A percentile compares a stretch with the other conserved stretches of the same genome.
Conservation (phyloP, 2,113 vertebrate genomes). For the Dicrurus megarhynchus region DNA sequence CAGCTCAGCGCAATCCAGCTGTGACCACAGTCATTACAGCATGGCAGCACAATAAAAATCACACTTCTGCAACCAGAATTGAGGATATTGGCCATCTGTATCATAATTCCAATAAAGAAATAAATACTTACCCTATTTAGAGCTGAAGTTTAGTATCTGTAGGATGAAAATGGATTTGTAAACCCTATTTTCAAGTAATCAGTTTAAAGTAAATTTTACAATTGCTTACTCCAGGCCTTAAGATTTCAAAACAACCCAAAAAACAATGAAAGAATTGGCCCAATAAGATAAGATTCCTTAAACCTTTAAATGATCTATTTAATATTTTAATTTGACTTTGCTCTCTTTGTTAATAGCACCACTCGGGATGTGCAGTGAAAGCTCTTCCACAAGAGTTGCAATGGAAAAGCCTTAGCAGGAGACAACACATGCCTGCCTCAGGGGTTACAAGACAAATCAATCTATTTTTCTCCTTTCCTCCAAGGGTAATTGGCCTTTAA, state of each 20-base stretch:
- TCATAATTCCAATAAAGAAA: neutral
- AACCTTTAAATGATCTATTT: neutral
- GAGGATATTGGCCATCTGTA: neutral
- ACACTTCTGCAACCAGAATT: neutral
- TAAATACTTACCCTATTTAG: neutral
- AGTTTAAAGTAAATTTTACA: neutral
- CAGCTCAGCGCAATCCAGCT: neutral
- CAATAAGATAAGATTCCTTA: neutral
- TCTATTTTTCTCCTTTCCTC: slow-evolving; percentile 59
- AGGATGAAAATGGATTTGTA: neutral
- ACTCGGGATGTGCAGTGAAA: slow-evolving; percentile 20
- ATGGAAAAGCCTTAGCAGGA: slow-evolving; percentile 39
- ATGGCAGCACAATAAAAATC: neutral
- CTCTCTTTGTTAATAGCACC: slow-evolving; percentile 17
- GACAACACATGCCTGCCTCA: slow-evolving; percentile 46
- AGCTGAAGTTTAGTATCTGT: neutral
- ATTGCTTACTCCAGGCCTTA: neutral
- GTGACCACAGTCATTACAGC: neutral
- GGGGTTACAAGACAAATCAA: slow-evolving; percentile 71
- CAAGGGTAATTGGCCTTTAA: slow-evolving; percentile 70
- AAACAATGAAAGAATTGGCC: neutral
- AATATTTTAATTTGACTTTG: slow-evolving; percentile 42
- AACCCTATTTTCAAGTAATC: neutral
- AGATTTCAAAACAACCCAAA: neutral
- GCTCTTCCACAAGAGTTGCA: neutral